Evolutionary conservation across 2,888 invertebrate species (phyloP).

Genomic region (Nezara viridula): DNA sequence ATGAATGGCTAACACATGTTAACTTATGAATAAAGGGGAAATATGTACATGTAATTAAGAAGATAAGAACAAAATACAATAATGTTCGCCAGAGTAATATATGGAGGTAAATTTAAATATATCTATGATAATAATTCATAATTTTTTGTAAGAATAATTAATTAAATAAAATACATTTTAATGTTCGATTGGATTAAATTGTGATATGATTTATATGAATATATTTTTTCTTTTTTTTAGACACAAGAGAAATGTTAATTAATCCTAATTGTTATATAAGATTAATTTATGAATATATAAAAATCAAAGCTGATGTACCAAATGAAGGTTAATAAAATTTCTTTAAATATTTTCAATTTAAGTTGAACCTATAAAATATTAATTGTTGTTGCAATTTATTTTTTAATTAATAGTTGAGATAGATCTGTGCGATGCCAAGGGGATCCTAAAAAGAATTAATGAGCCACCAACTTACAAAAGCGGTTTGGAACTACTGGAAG

Average conservation of each 20-base stretch:
- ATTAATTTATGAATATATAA: conserved; percentile 56
- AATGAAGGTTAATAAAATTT: conserved; percentile 36
- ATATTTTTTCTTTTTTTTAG: conserved; percentile 45
- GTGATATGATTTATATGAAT: not conserved
- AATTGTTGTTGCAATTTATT: not conserved
- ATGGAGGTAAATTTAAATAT: not conserved
- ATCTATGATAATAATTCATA: not conserved
- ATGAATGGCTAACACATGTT: not conserved
- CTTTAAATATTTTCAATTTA: not conserved
- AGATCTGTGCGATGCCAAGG: conserved; percentile 47
- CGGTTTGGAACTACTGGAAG: conserved; percentile 48
- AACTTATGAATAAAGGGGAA: not conserved
- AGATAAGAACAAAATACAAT: not conserved
- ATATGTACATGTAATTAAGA: not conserved
- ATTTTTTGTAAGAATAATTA: not conserved
- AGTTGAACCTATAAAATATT: not conserved
- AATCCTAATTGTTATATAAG: conserved; percentile 59
- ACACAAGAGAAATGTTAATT: conserved; percentile 18
- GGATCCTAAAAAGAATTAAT: conserved; percentile 36
- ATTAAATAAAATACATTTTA: not conserved
- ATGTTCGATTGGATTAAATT: not conserved
- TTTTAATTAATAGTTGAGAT: conserved; percentile 40
- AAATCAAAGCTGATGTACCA: conserved; percentile 42
- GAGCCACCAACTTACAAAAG: not conserved
- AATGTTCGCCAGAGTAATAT: not conserved